These are phyloP conservation scores for Sphyrna mokarran DNA, from an alignment of 2,113 vertebrate genomes.

Conservation along the genomic window DNA sequence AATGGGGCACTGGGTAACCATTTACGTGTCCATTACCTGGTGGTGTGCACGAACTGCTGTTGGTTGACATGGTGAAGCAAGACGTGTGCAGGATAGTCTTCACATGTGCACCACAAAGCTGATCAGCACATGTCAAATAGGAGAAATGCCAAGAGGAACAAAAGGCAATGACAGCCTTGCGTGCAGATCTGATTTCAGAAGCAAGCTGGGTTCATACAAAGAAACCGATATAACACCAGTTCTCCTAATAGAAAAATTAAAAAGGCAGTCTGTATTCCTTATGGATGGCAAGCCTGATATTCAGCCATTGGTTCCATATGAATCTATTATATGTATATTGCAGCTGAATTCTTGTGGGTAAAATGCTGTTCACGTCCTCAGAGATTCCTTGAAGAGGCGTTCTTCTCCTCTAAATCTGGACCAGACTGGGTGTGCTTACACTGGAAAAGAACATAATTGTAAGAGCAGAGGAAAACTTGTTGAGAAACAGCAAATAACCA, in stretches of 20 bases:
- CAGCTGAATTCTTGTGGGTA: not conserved
- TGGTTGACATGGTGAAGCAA: slow-evolving; percentile 77
- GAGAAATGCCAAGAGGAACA: not conserved
- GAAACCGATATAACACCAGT: not conserved
- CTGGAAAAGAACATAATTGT: slow-evolving; percentile 33
- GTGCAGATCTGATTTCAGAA: not conserved
- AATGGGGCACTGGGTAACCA: slow-evolving; percentile 83
- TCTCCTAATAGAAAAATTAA: not conserved
- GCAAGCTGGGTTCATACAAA: not conserved
- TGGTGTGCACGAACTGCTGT: slow-evolving; percentile 75
- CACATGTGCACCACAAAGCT: slow-evolving; percentile 36
- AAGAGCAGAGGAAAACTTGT: slow-evolving; percentile 16
- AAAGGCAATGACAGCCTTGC: slow-evolving; percentile 20
- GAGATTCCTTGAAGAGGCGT: not conserved
- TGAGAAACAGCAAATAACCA: slow-evolving; percentile 21
- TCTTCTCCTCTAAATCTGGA: slow-evolving; percentile 26
- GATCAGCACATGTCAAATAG: not conserved
- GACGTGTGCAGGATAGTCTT: slow-evolving; percentile 43
- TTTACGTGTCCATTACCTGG: slow-evolving; percentile 70
- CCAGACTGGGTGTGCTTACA: not conserved
- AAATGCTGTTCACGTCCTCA: slow-evolving; percentile 10
- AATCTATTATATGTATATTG: slow-evolving; percentile 14
- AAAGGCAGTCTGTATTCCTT: slow-evolving; percentile 18
- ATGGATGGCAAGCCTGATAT: slow-evolving; percentile 2
- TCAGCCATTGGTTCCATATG: not conserved